phyloP scores from a whole-genome alignment of 30 jellyfish, hydroid and myxozoan genomes.

The Clytia hemisphaerica region DNA sequence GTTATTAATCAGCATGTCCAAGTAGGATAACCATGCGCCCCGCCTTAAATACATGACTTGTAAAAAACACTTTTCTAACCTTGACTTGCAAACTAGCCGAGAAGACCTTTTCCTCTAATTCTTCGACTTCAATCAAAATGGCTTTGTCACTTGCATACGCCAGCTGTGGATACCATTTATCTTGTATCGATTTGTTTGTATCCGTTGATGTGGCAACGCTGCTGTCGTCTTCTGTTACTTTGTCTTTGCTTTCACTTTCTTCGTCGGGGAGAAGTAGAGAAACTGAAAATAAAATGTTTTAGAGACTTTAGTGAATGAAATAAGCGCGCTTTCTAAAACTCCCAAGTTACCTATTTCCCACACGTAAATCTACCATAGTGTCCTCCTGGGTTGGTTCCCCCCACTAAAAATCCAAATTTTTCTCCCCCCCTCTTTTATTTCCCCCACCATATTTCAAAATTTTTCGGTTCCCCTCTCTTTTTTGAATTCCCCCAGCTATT shows the following conservation, averaged over 20 bases:
- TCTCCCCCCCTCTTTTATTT: too few relatives aligned
- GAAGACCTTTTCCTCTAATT: slow-evolving; percentile 86
- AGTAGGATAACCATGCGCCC: too few relatives aligned
- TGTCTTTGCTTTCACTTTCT: slow-evolving; percentile 48
- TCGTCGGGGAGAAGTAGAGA: slow-evolving; percentile 58
- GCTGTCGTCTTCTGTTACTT: slow-evolving; percentile 18
- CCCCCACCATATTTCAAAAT: too few relatives aligned
- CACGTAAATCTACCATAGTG: too few relatives aligned
- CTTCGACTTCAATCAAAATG: slow-evolving; percentile 73
- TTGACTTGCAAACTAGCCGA: slow-evolving; percentile 90
- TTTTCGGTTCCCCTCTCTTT: too few relatives aligned
- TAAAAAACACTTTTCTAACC: slow-evolving; percentile 24
- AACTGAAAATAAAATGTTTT: slow-evolving; percentile 22
- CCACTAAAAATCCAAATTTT: too few relatives aligned
- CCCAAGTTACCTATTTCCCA: too few relatives aligned
- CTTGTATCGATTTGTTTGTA: slow-evolving; percentile 47
- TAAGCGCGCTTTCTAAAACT: too few relatives aligned
- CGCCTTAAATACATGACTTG: too few relatives aligned
- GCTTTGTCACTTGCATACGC: slow-evolving; percentile 88
- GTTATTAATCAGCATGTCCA: not conserved
- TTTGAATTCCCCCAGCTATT: too few relatives aligned
- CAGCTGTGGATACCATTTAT: slow-evolving; percentile 61
- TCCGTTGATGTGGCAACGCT: slow-evolving; percentile 17
- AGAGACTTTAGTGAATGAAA: not conserved
- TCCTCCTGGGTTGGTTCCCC: too few relatives aligned